phyloP scores from a whole-genome alignment of 2,113 vertebrate genomes.

The Chaetura pelagica region DNA sequence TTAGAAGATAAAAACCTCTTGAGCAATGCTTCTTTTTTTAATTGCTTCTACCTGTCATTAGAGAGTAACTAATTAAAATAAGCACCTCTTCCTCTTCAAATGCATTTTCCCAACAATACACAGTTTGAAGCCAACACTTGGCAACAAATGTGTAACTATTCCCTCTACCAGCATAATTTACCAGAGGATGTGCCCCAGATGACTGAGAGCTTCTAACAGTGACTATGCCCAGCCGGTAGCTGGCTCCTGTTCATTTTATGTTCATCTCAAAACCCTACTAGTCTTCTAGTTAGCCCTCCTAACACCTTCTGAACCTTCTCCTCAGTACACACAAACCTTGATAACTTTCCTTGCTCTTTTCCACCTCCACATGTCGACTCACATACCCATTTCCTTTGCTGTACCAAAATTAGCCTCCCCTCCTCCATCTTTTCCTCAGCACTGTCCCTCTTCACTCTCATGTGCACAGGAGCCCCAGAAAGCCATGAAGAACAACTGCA shows the following conservation, averaged over 20 bases:
- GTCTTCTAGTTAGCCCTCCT: not conserved
- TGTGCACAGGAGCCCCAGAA: not conserved
- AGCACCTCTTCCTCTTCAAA: not conserved
- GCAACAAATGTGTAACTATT: not conserved
- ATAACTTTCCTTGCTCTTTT: not conserved
- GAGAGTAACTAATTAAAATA: not conserved
- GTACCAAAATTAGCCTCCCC: not conserved
- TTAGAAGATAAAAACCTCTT: not conserved
- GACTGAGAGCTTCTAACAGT: not conserved
- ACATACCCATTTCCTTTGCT: not conserved
- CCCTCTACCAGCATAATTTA: not conserved
- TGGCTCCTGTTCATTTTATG: not conserved
- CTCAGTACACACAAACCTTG: not conserved
- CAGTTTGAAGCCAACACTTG: not conserved
- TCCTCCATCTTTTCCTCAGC: not conserved
- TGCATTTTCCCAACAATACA: not conserved
- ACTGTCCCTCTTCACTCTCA: not conserved
- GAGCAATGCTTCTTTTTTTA: not conserved
- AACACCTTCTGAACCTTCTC: not conserved
- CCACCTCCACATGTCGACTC: not conserved
- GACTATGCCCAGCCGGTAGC: not conserved
- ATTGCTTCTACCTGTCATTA: not conserved
- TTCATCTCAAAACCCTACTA: not conserved
- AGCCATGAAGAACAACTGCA: not conserved
- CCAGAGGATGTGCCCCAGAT: not conserved